These are phyloP conservation scores for Colistium nudipinnis DNA, from an alignment of 2,113 vertebrate species.

Conservation along the genomic window DNA sequence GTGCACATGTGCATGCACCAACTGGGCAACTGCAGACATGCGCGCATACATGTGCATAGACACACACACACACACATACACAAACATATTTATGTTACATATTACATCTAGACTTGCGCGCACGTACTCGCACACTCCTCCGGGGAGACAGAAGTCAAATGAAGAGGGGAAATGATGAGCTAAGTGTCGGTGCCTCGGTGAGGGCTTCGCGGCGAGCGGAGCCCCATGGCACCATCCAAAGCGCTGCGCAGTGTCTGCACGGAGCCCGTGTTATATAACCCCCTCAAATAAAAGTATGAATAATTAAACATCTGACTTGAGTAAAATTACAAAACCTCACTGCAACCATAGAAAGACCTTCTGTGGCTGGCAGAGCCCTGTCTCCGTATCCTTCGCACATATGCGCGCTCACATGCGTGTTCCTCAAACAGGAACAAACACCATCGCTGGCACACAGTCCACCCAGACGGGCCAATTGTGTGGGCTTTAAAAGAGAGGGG, in stretches of 20 bases:
- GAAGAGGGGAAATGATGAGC: constrained; percentile 57
- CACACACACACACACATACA: constrained; percentile 2
- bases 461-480: constrained; percentile 34
- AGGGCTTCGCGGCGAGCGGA: constrained; percentile 46
- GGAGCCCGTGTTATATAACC: constrained; percentile 69
- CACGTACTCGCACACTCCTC: constrained; percentile 16
- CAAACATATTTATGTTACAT: too few species aligned
- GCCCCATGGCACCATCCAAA: constrained; percentile 56
- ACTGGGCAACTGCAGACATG: not conserved
- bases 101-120: too few species aligned
- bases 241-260: constrained; percentile 50
- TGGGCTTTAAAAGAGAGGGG: constrained; percentile 31
- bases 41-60: constrained; percentile 14
- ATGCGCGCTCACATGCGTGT: not conserved
- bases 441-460: constrained; percentile 23
- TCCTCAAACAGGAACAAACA: constrained; percentile 7
- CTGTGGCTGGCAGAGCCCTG: constrained; percentile 3
- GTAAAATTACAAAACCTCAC: constrained; percentile 55
- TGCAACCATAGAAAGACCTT: constrained; percentile 37
- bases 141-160: constrained; percentile 45
- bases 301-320: constrained; percentile 70
- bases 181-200: constrained; percentile 50
- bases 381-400: constrained; percentile 27
- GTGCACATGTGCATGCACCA: not conserved
- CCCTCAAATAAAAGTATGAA: constrained; percentile 59